A percentile compares a stretch with the other conserved stretches of the same genome.
phyloP scores from a whole-genome alignment of 1,140 invertebrate species.

The Zophobas atratus region DNA sequence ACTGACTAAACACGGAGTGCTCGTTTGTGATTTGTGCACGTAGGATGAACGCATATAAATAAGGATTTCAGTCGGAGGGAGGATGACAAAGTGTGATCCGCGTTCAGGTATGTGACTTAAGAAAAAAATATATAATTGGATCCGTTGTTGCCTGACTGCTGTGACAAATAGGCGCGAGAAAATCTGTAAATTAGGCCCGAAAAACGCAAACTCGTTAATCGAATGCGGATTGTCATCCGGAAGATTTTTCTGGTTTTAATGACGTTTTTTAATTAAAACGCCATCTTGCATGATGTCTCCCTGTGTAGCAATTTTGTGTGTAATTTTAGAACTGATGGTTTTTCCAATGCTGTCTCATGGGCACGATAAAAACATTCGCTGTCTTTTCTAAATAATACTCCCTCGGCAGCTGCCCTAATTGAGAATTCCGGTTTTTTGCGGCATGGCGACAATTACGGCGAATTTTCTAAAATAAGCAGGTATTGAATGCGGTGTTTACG shows the following conservation, averaged over 20 bases:
- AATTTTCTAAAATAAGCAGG: too few species aligned
- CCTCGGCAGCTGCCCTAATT: neutral
- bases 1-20: conserved; percentile 45
- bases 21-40: conserved; percentile 53
- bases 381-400: neutral
- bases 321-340: conserved; percentile 2
- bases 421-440: too few species aligned
- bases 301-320: neutral
- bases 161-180: conserved; percentile 23
- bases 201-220: neutral
- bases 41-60: conserved; percentile 54
- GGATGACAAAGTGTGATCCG: conserved; percentile 54
- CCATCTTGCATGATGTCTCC: conserved; percentile 1
- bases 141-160: conserved; percentile 17
- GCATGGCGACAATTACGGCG: too few species aligned
- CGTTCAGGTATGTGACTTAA: conserved; percentile 41
- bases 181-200: conserved; percentile 10
- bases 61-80: conserved; percentile 53
- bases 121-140: conserved; percentile 50
- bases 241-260: conserved; percentile 8
- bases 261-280: conserved; percentile 15
- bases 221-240: neutral
- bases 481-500: too few species aligned
- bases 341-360: conserved; percentile 1
- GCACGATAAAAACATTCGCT: neutral